Conservation (phyloP, 2,113 vertebrate species). For the Varanus salvator region DNA sequence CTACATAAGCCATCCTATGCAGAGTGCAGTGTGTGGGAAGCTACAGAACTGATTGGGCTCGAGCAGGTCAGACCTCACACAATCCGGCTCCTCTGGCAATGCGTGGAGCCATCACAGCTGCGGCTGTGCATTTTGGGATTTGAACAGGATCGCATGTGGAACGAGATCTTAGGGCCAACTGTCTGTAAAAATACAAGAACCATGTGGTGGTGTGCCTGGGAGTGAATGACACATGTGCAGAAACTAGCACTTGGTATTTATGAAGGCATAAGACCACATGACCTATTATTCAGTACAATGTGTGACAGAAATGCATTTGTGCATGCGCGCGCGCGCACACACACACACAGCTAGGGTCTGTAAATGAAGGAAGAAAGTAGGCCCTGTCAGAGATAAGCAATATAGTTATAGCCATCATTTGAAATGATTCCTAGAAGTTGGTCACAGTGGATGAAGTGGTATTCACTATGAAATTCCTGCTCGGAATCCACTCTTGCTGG, state of each 20-base stretch:
- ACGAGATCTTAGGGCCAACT: background rate
- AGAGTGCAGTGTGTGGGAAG: background rate
- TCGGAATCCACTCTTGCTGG: background rate
- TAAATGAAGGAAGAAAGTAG: background rate
- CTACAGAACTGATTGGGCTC: background rate
- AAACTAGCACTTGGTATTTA: background rate
- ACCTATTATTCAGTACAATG: background rate
- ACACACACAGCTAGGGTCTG: no score
- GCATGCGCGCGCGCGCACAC: no score
- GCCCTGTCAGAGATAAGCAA: background rate
- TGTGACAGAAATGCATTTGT: background rate
- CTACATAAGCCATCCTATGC: background rate
- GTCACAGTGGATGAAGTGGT: no score
- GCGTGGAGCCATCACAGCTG: background rate
- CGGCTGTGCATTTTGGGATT: background rate
- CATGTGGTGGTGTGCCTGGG: background rate
- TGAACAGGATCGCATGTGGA: background rate
- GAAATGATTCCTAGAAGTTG: background rate
- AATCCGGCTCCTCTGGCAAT: background rate
- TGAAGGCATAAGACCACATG: background rate
- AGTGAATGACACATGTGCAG: background rate
- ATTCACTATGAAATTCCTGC: background rate
- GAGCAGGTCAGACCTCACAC: background rate
- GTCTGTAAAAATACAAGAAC: background rate
- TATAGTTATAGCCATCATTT: background rate